Evolutionary conservation across 2,113 vertebrate genomes (phyloP), one percentile per base, ranked within the genome.

Genomic region (Eidolon helvum): DNA sequence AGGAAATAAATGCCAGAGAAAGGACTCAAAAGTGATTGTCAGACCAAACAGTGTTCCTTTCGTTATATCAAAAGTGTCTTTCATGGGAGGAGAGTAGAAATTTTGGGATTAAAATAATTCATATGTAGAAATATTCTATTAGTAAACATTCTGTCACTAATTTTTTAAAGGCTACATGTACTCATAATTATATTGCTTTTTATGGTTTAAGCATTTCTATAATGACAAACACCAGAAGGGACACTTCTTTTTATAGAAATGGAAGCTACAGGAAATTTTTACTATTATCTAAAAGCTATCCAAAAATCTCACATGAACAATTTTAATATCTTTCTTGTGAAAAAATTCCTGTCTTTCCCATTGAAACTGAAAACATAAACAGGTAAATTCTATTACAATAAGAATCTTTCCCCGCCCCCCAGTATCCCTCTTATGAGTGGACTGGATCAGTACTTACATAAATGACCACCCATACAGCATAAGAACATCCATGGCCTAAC

Each of bases 1-100:
- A 53, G 69, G 53, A 96, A 94, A 94, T 63, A 89, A 93, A 92
- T 43, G 92, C 45, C 48, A 97, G 24, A 80, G 14, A 82, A 21
- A 77, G 12, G 53, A 85, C 10, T 84, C 53, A 40, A 93, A 90
- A 28, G 18, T 28, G 78, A 87, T n/a, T 82, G 35, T 92, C n/a
- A 72, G 57, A 77, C 28, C 69, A 18, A 19, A 19, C 0, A 43
- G 28, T 72, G 2, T 53, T 95, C 11, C 5, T 71, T 91, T 68
- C 40, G 38, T 61, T 91, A 35, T 33, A 94, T 87, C 53, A 85
- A 92, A 94, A 91, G 22, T 55, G n/a, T 63, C 80, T 96, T 95
- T 28, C 69, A 75, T 66, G 35, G 16, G 43, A 93, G 6, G 87
- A 85, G 24, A 24, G 22, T 16, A 84, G 26, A 69, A 15, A 95